These are phyloP conservation scores for Drosophila mulleri DNA, from an alignment of 2,888 invertebrate genomes.

Conservation along the genomic window DNA sequence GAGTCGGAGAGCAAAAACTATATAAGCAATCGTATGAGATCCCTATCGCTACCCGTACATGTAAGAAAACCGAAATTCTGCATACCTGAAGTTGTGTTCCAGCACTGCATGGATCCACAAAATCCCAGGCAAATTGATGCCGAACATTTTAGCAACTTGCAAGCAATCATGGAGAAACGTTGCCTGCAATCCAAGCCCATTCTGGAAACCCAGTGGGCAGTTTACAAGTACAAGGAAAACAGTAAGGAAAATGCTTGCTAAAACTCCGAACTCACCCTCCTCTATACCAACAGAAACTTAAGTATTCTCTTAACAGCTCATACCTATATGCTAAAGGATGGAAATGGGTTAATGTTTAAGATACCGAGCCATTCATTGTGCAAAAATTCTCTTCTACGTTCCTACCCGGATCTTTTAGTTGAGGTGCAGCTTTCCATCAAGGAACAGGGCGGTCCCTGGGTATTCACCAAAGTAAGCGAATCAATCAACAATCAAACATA, in stretches of 20 bases:
- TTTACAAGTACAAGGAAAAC: conserved; percentile 2
- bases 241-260: conserved; percentile 12
- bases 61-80: conserved; percentile 12
- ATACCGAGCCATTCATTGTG: conserved; percentile 35
- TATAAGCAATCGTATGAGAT: not conserved
- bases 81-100: conserved; percentile 12
- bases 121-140: conserved; percentile 2
- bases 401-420: conserved; percentile 29
- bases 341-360: conserved; percentile 24
- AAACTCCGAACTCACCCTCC: not conserved
- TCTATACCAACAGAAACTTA: not conserved
- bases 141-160: conserved; percentile 32
- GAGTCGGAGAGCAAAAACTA: not conserved
- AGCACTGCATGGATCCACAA: conserved; percentile 1
- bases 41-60: conserved; percentile 21
- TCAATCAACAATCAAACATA: not conserved
- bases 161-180: conserved; percentile 22
- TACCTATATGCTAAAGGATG: not conserved
- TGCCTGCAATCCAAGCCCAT: not conserved
- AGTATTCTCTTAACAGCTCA: conserved; percentile 7
- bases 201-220: conserved; percentile 16
- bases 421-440: conserved; percentile 12
- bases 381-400: not conserved
- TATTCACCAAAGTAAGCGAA: conserved; percentile 17
- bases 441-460: conserved; percentile 12